Percentiles rank a stretch among this genome's conserved stretches.
These are phyloP conservation scores for Podiceps cristatus DNA, from an alignment of 2,113 vertebrate species.

Conservation along the genomic window DNA sequence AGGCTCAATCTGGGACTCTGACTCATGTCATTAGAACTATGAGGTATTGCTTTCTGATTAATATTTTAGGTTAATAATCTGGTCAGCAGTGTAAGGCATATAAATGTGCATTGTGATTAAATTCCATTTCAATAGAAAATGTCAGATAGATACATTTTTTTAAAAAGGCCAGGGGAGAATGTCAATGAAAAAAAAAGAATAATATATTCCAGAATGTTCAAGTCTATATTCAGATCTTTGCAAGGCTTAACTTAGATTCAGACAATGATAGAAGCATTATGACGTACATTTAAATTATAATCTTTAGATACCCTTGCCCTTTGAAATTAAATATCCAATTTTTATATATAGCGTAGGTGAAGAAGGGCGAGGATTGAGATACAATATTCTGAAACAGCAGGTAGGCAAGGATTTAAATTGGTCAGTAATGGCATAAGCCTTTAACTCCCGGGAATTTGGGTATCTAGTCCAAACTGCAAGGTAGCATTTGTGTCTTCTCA, in stretches of 20 bases:
- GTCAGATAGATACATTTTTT: not conserved
- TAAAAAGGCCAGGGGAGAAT: not conserved
- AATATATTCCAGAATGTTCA: not conserved
- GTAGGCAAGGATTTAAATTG: not conserved
- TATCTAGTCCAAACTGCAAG: not conserved
- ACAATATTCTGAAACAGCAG: not conserved
- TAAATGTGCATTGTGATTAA: conserved; percentile 30
- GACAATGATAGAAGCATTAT: not conserved
- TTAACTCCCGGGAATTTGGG: not conserved
- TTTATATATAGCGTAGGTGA: not conserved
- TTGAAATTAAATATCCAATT: not conserved
- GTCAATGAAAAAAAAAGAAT: not conserved
- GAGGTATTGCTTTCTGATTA: conserved; percentile 21
- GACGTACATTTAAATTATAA: not conserved
- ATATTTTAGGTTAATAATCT: conserved; percentile 52
- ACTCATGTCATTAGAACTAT: not conserved
- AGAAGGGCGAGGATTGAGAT: not conserved
- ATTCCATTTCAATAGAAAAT: not conserved
- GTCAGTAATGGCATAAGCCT: not conserved
- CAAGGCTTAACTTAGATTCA: not conserved
- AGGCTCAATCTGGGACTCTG: not conserved
- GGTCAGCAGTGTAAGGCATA: not conserved
- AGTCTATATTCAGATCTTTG: not conserved
- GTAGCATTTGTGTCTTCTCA: not conserved
- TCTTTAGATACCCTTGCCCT: not conserved